Percentiles rank a stretch among this genome's conserved stretches.
Evolutionary conservation across 1,140 invertebrate species (phyloP).

Genomic region (Drosophila cardini): DNA sequence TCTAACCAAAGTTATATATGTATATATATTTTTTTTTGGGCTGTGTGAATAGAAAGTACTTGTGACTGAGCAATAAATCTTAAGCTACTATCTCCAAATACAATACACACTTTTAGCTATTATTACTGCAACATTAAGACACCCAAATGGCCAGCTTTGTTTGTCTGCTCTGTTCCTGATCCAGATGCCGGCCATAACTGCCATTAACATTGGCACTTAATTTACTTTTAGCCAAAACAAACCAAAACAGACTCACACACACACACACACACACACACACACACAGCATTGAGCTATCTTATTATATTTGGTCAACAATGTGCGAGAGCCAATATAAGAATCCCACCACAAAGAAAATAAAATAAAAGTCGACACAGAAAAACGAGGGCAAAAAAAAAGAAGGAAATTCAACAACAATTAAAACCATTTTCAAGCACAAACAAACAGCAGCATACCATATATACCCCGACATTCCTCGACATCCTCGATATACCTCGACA

Average conservation of each 20-base stretch:
- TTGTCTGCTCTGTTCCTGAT: slow-evolving; percentile 65
- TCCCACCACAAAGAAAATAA: slow-evolving; percentile 35
- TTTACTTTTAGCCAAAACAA: slow-evolving; percentile 77
- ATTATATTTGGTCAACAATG: slow-evolving; percentile 81
- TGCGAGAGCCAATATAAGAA: slow-evolving; percentile 53
- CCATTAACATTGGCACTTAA: slow-evolving; percentile 82
- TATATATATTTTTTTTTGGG: not conserved
- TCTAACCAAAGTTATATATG: no score
- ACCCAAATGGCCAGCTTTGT: slow-evolving; percentile 73
- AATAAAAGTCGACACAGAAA: slow-evolving; percentile 34
- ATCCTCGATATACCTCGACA: slow-evolving; percentile 23
- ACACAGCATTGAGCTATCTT: slow-evolving; percentile 57
- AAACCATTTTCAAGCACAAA: slow-evolving; percentile 75
- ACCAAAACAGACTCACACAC: slow-evolving; percentile 71
- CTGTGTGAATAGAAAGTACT: slow-evolving; percentile 2
- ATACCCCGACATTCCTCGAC: slow-evolving; percentile 8
- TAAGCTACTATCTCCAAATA: slow-evolving; percentile 65
- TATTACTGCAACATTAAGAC: slow-evolving; percentile 81
- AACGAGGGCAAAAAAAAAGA: slow-evolving; percentile 29
- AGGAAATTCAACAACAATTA: slow-evolving; percentile 78
- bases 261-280: slow-evolving; percentile 72
- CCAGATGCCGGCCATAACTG: slow-evolving; percentile 78
- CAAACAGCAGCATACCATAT: slow-evolving; percentile 57
- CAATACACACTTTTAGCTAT: slow-evolving; percentile 75
- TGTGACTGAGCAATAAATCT: slow-evolving; percentile 67